These are phyloP conservation scores for Dendrocincla fuliginosa DNA, from an alignment of 2,797 vertebrate species.

Conservation along the genomic window DNA sequence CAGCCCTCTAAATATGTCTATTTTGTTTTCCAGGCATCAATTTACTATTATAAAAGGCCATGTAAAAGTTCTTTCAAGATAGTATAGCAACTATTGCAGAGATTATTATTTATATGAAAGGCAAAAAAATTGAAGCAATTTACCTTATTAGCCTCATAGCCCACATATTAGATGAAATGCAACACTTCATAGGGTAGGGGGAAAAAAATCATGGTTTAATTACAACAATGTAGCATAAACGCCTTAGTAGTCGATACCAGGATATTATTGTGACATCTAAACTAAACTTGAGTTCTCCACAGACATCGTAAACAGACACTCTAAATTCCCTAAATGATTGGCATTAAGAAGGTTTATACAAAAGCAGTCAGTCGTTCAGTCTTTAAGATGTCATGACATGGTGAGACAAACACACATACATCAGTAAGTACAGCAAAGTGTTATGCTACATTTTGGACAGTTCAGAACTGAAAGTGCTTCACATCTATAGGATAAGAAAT, in stretches of 20 bases:
- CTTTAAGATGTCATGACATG: background rate
- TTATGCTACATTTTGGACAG: slow-evolving; percentile 55
- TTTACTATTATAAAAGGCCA: background rate
- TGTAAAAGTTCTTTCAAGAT: background rate
- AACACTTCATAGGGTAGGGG: slow-evolving; percentile 20
- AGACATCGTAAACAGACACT: slow-evolving; percentile 22
- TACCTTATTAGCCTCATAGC: background rate
- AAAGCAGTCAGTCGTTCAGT: slow-evolving; percentile 2
- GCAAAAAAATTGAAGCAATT: background rate
- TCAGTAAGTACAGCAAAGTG: slow-evolving; percentile 30
- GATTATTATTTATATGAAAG: background rate
- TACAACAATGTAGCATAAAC: slow-evolving; percentile 50
- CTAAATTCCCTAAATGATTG: slow-evolving; percentile 4
- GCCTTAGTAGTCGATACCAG: slow-evolving; percentile 33
- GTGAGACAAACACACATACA: slow-evolving; percentile 41
- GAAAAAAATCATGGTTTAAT: slow-evolving; percentile 60
- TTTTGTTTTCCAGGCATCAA: background rate
- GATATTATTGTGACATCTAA: background rate
- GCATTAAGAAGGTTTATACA: slow-evolving; percentile 29
- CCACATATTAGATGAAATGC: background rate
- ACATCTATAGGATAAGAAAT: slow-evolving; percentile 60
- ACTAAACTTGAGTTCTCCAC: slow-evolving; percentile 21
- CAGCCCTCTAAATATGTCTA: background rate
- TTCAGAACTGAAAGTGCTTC: slow-evolving; percentile 70
- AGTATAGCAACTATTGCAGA: background rate